These are phyloP conservation scores for Whitmania pigra DNA, from an alignment of 1,140 invertebrate species.

Conservation along the genomic window DNA sequence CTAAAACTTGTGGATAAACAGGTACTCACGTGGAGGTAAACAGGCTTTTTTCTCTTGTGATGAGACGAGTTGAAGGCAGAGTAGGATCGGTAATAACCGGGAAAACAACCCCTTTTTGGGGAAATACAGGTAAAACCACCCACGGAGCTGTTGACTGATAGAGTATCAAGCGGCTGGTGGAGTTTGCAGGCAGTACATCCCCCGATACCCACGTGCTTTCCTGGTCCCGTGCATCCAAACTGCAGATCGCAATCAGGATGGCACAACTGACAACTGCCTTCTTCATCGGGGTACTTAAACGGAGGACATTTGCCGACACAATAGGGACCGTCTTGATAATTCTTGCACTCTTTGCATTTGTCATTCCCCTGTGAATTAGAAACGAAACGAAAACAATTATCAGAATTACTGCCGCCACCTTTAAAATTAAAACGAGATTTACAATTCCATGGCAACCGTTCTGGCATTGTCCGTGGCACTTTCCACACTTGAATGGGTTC, in stretches of 20 bases:
- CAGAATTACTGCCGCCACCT: neutral
- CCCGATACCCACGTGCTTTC: too few relatives aligned
- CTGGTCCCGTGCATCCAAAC: slow-evolving; percentile 62
- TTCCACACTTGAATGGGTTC: slow-evolving; percentile 59
- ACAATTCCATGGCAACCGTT: slow-evolving; percentile 65
- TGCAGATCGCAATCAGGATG: slow-evolving; percentile 62
- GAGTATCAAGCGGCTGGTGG: neutral
- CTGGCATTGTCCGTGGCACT: slow-evolving; percentile 75
- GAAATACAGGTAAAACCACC: too few relatives aligned
- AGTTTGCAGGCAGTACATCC: neutral
- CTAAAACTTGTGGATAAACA: too few relatives aligned
- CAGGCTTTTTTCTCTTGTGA: too few relatives aligned
- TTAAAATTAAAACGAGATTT: slow-evolving; percentile 27
- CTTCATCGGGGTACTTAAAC: slow-evolving; percentile 59
- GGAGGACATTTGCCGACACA: slow-evolving; percentile 72
- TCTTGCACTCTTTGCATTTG: slow-evolving; percentile 69
- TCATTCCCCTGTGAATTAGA: slow-evolving; percentile 50
- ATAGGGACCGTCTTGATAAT: slow-evolving; percentile 70
- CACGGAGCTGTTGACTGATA: too few relatives aligned
- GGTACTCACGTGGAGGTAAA: too few relatives aligned
- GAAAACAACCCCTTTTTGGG: too few relatives aligned
- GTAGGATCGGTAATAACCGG: too few relatives aligned
- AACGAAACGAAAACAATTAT: slow-evolving; percentile 14
- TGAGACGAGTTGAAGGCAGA: too few relatives aligned
- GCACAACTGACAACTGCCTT: slow-evolving; percentile 64